These are phyloP conservation scores for Hydropsyche tenuis DNA, from an alignment of 1,140 invertebrate genomes.

Conservation along the genomic window DNA sequence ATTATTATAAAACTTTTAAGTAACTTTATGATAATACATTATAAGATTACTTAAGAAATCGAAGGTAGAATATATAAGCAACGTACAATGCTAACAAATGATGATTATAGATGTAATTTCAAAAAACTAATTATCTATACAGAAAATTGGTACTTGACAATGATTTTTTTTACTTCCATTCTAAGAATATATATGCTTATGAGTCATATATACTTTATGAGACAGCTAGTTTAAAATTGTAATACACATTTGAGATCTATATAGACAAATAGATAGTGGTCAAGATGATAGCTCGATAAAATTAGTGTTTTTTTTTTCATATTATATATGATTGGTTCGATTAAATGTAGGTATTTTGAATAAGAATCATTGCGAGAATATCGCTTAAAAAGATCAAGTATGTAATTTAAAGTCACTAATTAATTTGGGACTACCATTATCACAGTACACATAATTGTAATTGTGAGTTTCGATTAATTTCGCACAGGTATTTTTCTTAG, in stretches of 20 bases:
- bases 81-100: constrained; percentile 25
- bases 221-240: constrained; percentile 46
- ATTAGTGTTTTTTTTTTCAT: not conserved
- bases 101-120: constrained; percentile 21
- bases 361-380: not conserved
- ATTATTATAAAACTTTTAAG: too few species aligned
- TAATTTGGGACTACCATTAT: constrained; percentile 13
- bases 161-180: constrained; percentile 29
- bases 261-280: constrained; percentile 33
- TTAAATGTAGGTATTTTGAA: constrained; percentile 8
- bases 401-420: constrained; percentile 21
- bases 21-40: not conserved
- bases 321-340: not conserved
- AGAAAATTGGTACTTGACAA: constrained; percentile 48
- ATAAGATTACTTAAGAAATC: constrained; percentile 1
- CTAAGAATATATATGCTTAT: constrained; percentile 4
- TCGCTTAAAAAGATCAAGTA: constrained; percentile 7
- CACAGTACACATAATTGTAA: constrained; percentile 27
- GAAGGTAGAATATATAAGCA: constrained; percentile 20
- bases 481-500: not conserved
- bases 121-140: constrained; percentile 44
- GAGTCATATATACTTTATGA: constrained; percentile 31
- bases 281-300: constrained; percentile 7
- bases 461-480: constrained; percentile 11
- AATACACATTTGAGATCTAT: constrained; percentile 43